Evolutionary conservation across 1,140 invertebrate species (phyloP).

Genomic region (Caenorhabditis briggsae): DNA sequence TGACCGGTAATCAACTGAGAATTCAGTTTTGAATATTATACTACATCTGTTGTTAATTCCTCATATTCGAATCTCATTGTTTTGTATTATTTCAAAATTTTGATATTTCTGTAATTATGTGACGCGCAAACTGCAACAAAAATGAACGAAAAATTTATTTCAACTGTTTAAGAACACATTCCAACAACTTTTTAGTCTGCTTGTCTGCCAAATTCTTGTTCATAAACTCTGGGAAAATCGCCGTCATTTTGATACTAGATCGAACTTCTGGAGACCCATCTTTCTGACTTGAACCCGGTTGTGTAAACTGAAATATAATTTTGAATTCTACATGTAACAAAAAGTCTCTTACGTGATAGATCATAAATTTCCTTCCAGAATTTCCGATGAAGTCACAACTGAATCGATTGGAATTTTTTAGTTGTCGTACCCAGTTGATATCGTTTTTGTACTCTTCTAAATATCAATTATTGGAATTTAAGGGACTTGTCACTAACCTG

Average conservation of each 20-base stretch:
- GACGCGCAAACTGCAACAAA: too few relatives aligned
- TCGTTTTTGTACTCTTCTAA: conserved; percentile 11
- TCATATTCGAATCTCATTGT: too few relatives aligned
- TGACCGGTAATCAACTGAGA: too few relatives aligned
- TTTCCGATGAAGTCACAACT: conserved; percentile 6
- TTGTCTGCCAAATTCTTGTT: conserved; percentile 41
- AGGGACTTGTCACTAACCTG: not conserved
- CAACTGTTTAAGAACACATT: conserved; percentile 14
- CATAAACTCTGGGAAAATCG: conserved; percentile 21
- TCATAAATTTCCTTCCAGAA: conserved; percentile 19
- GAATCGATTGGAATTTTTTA: conserved; percentile 18
- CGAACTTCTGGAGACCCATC: not conserved
- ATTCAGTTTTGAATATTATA: too few relatives aligned
- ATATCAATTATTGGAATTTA: not conserved
- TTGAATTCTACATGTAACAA: too few relatives aligned
- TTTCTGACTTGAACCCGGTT: not conserved
- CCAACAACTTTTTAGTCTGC: not conserved
- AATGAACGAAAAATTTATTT: not conserved
- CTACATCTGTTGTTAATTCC: too few relatives aligned
- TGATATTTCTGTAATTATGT: too few relatives aligned
- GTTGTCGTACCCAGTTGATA: conserved; percentile 9
- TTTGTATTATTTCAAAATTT: too few relatives aligned
- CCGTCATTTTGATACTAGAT: conserved; percentile 35
- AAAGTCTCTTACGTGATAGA: conserved; percentile 11
- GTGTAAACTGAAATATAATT: not conserved